These are phyloP conservation scores for Semotilus atromaculatus DNA, from an alignment of 2,797 vertebrate genomes.

Conservation along the genomic window DNA sequence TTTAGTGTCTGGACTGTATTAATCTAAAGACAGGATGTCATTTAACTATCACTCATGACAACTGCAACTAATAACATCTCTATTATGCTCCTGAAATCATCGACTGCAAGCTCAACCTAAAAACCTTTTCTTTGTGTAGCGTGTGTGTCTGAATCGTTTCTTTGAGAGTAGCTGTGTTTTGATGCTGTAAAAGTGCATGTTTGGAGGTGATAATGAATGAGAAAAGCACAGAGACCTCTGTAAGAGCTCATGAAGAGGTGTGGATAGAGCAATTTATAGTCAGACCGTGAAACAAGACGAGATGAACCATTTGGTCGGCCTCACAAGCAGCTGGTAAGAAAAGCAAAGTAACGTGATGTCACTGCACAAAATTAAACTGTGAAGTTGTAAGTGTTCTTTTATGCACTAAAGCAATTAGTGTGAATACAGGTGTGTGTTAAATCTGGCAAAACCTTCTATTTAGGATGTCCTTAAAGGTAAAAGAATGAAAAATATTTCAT, in stretches of 20 bases:
- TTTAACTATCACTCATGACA: constrained; percentile 10
- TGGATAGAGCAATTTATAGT: constrained; percentile 61
- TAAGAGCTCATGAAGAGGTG: constrained; percentile 59
- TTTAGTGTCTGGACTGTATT: neutral
- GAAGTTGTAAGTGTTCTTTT: neutral
- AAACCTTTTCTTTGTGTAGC: neutral
- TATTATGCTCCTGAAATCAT: neutral
- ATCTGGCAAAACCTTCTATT: neutral
- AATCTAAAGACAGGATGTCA: neutral
- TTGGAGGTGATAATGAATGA: constrained; percentile 67
- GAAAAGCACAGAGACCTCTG: constrained; percentile 54
- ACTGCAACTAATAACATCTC: neutral
- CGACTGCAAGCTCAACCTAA: neutral
- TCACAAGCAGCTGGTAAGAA: constrained; percentile 1
- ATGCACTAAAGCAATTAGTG: neutral
- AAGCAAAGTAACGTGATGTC: neutral
- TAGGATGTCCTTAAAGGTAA: neutral
- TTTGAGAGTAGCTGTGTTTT: constrained; percentile 52
- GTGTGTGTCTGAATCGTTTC: neutral
- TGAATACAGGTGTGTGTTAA: neutral
- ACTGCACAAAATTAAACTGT: neutral
- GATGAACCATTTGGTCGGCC: neutral
- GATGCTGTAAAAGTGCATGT: constrained; percentile 47
- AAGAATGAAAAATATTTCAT: neutral
- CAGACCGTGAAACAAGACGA: constrained; percentile 43